Conservation (phyloP, 2,797 vertebrate genomes). For the Dromococcyx pavoninus region DNA sequence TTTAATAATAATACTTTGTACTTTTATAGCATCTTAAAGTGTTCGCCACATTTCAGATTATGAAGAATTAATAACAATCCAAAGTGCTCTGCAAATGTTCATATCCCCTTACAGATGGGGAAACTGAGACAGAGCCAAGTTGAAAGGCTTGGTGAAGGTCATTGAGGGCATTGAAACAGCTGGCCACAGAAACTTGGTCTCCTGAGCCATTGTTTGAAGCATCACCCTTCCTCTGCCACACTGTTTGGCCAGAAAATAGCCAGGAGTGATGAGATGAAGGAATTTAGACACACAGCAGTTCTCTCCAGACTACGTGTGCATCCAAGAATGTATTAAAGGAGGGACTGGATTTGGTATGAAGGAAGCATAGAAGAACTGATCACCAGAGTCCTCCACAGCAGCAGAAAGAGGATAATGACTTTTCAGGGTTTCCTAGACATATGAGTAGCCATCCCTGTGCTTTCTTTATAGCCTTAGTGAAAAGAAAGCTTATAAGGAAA, state of each 20-base stretch:
- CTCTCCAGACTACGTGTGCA: background rate
- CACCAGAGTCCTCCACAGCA: background rate
- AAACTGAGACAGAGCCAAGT: constrained; percentile 55
- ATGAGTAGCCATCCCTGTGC: background rate
- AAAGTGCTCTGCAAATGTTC: constrained; percentile 44
- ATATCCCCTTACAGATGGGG: constrained; percentile 20
- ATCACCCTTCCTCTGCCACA: background rate
- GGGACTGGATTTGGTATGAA: background rate
- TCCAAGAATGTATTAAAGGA: background rate
- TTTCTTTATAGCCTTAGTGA: background rate
- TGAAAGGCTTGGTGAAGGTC: constrained; percentile 49
- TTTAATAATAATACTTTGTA: constrained; percentile 51
- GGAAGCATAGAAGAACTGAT: background rate
- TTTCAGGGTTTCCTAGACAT: background rate
- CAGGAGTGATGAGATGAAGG: background rate
- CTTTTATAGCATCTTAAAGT: constrained; percentile 53
- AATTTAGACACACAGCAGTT: background rate
- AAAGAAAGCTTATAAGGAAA: background rate
- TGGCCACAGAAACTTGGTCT: constrained; percentile 13
- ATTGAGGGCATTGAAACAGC: background rate
- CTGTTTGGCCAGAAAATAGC: constrained; percentile 9
- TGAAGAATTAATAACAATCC: constrained; percentile 37
- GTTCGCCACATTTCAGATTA: constrained; percentile 42
- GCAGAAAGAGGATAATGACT: background rate
- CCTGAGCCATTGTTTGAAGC: background rate